Base-by-base conservation (phyloP, 2,888 invertebrate species). In the Drosophila aldrichi region DNA sequence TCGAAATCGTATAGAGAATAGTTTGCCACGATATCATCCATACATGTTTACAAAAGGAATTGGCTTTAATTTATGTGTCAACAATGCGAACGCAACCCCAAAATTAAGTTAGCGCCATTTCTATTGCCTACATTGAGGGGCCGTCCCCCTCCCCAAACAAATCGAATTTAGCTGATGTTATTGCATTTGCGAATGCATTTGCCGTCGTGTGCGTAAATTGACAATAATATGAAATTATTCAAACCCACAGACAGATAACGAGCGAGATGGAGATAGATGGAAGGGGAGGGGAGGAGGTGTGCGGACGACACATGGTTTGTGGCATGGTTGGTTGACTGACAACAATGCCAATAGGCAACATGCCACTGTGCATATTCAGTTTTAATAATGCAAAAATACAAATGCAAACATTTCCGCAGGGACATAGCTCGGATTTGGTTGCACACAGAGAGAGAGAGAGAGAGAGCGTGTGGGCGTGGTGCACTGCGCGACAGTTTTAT, bases 311-410 rank as follows among this genome's bases (percentile, higher is more conserved):
- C 32, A 32, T 34, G 34, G 12, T 12, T 12, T 44, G 43, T 44
- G 61, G 48, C 16, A 51, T 20, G 59, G 59, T 20, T 60, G 69
- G 36, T 54, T 54, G 46, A 46, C 32, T 61, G 57, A 74, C 74
- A 80, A 72, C 67, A 73, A 73, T 82, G 62, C 55, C 57, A 64
- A 62, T 51, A 64, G 77, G 63, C 63, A 75, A 66, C 69, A 79
- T 73, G 70, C 68, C 72, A 71, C 65, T 77, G 74, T 82, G 71
- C 82, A 87, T 87, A 88, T 88, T 82, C 90, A 77, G 86, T 88
- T 89, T 87, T 89, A 87, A 87, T 87, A 87, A 89, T 87, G 86
- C 89, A 87, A 73, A 89, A 85, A 86, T 85, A 86, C 86, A 88
- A 86, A 87, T 88, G 88, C 88, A 89, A 89, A 87, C 89, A 89